Evolutionary conservation across 2,888 invertebrate species (phyloP).

Genomic region (Ecliptopera silaceata): DNA sequence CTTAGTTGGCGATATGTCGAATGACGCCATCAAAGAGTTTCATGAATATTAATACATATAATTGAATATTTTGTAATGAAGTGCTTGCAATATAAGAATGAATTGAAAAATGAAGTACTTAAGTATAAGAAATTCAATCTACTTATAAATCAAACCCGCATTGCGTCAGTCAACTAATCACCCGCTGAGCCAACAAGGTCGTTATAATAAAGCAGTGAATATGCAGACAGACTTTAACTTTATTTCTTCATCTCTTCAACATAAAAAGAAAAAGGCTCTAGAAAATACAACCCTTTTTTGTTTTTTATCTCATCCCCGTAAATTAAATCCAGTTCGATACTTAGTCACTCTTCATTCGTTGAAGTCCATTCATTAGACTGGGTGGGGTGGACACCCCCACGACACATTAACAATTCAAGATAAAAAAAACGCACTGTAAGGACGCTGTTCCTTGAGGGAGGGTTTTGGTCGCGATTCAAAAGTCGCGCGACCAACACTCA

Average conservation of each 20-base stretch:
- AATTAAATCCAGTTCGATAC: slow-evolving; percentile 39
- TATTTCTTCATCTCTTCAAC: slow-evolving; percentile 1
- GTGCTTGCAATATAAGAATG: too few species aligned
- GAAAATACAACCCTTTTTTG: slow-evolving; percentile 22
- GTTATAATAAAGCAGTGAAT: too few species aligned
- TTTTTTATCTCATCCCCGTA: slow-evolving; percentile 35
- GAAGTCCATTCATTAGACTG: slow-evolving; percentile 57
- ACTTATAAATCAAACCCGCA: too few species aligned
- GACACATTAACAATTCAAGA: slow-evolving; percentile 63
- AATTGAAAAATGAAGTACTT: too few species aligned
- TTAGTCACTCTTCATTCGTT: slow-evolving; percentile 48
- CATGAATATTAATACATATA: too few species aligned
- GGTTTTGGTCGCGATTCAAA: slow-evolving; percentile 21
- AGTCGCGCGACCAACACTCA: slow-evolving; percentile 17
- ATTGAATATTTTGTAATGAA: too few species aligned
- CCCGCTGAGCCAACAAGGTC: too few species aligned
- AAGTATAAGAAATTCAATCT: too few species aligned
- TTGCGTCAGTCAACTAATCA: too few species aligned
- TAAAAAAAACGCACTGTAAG: slow-evolving; percentile 46
- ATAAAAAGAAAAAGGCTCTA: slow-evolving; percentile 10
- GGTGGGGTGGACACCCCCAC: slow-evolving; percentile 40
- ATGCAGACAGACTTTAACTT: too few species aligned
- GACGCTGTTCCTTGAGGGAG: slow-evolving; percentile 41
- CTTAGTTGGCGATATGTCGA: too few species aligned
- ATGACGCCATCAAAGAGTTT: too few species aligned